Evolutionary conservation across 2,888 invertebrate genomes (phyloP), one percentile per base, ranked within the genome.

Genomic region (Heliconius cydno): DNA sequence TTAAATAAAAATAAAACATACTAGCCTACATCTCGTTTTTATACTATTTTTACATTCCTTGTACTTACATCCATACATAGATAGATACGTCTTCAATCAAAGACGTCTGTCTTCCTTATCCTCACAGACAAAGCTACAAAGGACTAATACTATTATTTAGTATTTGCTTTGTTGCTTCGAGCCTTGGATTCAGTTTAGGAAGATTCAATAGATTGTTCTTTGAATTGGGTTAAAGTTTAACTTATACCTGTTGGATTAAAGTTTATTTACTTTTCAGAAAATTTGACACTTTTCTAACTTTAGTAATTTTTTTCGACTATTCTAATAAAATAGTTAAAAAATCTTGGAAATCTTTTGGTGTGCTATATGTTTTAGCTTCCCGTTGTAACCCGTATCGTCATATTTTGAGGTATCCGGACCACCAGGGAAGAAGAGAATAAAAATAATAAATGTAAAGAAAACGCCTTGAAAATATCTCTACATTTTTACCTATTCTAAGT

Each of bases 111-210:
- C 12, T 25, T 65, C 12, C 63, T 65, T 2, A 30, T 22, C 28
- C 19, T 63, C 15, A 9, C 15, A 38, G n/a, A n/a, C 34, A 25
- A 38, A 13, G 19, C 13, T 65, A 65, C 74, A 75, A 65, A 78
- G 30, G 52, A 63, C 34, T 78, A 72, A 77, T 66, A 38, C 65
- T 46, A 66, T 73, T 78, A 78, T 66, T 77, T 65, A 25, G 34
- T 65, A 34, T 15, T 71, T 30, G 65, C 72, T 77, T 77, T 77
- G 71, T 52, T 52, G 30, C 41, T 28, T 63, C 57, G 30, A 63
- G 0, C 52, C 46, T 52, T 66, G 65, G 5, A 25, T 38, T 38
- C 34, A 19, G 74, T 34, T 30, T n/a, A 25, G 19, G 63, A 38
- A 15, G 25, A 74, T 38, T 30, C 73, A 2, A 19, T 46, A 0